Evolutionary conservation across 2,113 vertebrate genomes (phyloP).

Genomic region (Empidonax alnorum): DNA sequence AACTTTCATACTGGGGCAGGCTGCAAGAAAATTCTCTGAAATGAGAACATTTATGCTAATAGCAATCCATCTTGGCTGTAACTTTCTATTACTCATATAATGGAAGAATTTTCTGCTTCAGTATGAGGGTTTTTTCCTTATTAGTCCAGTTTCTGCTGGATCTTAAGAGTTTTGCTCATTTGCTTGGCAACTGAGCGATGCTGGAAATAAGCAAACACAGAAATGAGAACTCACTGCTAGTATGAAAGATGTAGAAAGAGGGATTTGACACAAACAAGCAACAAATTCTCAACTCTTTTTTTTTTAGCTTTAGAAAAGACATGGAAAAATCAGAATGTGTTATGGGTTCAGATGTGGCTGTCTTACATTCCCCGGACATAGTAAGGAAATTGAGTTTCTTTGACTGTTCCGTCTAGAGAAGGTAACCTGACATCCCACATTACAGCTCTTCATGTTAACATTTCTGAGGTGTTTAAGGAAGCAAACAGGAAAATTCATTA

Average conservation of each 20-base stretch:
- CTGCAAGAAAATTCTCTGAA: slow-evolving; percentile 31
- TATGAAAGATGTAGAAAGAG: neutral
- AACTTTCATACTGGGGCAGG: slow-evolving; percentile 42
- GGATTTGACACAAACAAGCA: neutral
- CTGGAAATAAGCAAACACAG: slow-evolving; percentile 9
- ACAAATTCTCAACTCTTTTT: neutral
- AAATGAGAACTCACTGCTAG: slow-evolving; percentile 10
- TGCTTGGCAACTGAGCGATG: neutral
- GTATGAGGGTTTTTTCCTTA: neutral
- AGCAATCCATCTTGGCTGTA: slow-evolving; percentile 24
- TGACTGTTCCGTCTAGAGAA: neutral
- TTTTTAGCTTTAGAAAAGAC: neutral
- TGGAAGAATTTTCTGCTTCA: slow-evolving; percentile 1
- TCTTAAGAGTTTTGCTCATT: slow-evolving; percentile 31
- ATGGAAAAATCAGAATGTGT: neutral
- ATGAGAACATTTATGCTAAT: slow-evolving; percentile 57
- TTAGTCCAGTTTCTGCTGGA: slow-evolving; percentile 47
- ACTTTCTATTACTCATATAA: slow-evolving; percentile 23
- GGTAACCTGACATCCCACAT: neutral
- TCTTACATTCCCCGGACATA: neutral
- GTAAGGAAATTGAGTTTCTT: neutral
- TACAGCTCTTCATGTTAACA: neutral
- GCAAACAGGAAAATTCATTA: neutral
- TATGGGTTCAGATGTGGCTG: neutral
- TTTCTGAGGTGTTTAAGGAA: neutral